Evolutionary conservation across 2,797 vertebrate species (phyloP).

Genomic region (Diplodus puntazzo): DNA sequence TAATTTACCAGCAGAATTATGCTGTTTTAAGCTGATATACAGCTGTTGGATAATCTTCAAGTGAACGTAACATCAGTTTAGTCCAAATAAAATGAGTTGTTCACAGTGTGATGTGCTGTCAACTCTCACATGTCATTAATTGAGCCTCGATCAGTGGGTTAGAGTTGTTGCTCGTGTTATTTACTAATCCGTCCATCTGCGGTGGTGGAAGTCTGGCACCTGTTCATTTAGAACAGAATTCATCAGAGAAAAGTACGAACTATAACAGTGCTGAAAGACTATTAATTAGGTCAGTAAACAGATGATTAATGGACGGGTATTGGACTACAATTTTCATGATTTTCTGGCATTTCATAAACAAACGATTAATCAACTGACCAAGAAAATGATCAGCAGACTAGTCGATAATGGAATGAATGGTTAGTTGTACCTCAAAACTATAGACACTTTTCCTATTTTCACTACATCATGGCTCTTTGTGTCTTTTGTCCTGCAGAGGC

Average conservation of each 20-base stretch:
- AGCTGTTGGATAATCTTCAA: constrained; percentile 26
- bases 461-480: not conserved
- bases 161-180: not conserved
- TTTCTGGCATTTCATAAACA: not conserved
- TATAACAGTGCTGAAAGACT: not conserved
- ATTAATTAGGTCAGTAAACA: not conserved
- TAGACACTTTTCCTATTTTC: not conserved
- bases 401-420: not conserved
- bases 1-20: not conserved
- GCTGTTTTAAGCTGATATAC: not conserved
- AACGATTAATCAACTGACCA: not conserved
- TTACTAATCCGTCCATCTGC: not conserved
- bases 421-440: not conserved
- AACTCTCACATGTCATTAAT: not conserved
- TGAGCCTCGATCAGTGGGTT: not conserved
- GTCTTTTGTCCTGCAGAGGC: constrained; percentile 84
- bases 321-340: not conserved
- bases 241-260: not conserved
- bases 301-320: not conserved
- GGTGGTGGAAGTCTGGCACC: not conserved
- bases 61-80: not conserved
- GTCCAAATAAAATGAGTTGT: not conserved
- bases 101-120: not conserved
- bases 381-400: not conserved
- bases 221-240: not conserved